Conservation (phyloP, 2,888 invertebrate genomes). For the Chrysina gloriosa region DNA sequence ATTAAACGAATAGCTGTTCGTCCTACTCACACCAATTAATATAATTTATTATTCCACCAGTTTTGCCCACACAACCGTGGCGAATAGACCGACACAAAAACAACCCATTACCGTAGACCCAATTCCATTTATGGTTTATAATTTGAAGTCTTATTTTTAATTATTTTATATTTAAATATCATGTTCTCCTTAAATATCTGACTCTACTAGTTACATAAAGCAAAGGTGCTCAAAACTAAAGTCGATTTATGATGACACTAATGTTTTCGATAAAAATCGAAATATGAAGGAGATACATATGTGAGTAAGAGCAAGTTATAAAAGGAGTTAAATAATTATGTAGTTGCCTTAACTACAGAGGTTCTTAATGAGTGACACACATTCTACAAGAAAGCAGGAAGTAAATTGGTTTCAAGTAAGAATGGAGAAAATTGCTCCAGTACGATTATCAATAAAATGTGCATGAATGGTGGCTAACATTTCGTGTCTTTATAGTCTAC, state of each 20-base stretch:
- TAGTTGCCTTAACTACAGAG: too few relatives aligned
- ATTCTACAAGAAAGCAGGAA: too few relatives aligned
- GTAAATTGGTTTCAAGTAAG: too few relatives aligned
- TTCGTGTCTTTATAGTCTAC: too few relatives aligned
- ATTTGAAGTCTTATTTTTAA: conserved; percentile 13
- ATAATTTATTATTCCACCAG: conserved; percentile 17
- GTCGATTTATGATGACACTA: conserved; percentile 14
- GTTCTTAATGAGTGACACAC: too few relatives aligned
- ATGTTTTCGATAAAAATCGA: background rate
- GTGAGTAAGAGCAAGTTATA: too few relatives aligned
- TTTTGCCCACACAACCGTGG: background rate
- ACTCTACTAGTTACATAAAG: background rate
- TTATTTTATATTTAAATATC: conserved; percentile 25
- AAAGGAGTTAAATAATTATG: too few relatives aligned
- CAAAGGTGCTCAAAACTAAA: background rate
- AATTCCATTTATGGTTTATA: conserved; percentile 6
- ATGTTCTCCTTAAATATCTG: conserved; percentile 6
- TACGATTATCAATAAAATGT: too few relatives aligned
- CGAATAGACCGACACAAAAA: conserved; percentile 7
- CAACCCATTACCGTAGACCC: background rate
- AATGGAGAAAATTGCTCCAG: too few relatives aligned
- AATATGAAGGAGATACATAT: background rate
- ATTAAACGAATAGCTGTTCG: background rate
- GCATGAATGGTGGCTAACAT: too few relatives aligned
- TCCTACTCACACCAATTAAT: conserved; percentile 8